These are phyloP conservation scores for Orchesella cincta DNA, from an alignment of 1,140 invertebrate species.

Conservation along the genomic window DNA sequence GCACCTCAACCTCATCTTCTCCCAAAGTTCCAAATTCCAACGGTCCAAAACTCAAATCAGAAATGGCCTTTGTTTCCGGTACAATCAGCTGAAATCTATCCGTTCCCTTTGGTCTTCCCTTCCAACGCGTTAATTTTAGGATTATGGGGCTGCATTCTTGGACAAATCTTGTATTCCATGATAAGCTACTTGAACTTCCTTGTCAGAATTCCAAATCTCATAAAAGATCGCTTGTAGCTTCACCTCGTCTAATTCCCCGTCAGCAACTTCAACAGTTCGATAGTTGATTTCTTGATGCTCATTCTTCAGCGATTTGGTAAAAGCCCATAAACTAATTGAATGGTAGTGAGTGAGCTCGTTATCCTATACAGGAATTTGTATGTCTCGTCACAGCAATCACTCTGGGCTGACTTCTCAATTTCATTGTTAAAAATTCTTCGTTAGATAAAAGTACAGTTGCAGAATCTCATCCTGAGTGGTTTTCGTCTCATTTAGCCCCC, in stretches of 20 bases:
- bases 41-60: neutral
- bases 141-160: neutral
- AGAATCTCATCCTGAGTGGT: neutral
- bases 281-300: neutral
- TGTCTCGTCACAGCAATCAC: neutral
- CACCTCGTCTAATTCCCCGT: neutral
- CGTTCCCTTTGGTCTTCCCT: neutral
- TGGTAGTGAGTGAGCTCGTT: neutral
- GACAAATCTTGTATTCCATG: neutral
- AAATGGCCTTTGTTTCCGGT: slow-evolving; percentile 10
- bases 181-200: neutral
- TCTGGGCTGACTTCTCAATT: neutral
- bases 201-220: neutral
- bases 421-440: neutral
- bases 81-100: slow-evolving; percentile 6
- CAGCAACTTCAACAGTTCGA: neutral
- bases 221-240: neutral
- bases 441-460: neutral
- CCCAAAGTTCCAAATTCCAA: neutral
- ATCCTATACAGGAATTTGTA: neutral
- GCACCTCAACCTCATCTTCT: neutral
- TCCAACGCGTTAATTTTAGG: neutral
- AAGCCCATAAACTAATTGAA: neutral
- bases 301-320: neutral
- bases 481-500: neutral